A percentile compares a stretch with the other conserved stretches of the same genome.
phyloP scores from a whole-genome alignment of 2,113 vertebrate genomes.

The Cairina moschata region DNA sequence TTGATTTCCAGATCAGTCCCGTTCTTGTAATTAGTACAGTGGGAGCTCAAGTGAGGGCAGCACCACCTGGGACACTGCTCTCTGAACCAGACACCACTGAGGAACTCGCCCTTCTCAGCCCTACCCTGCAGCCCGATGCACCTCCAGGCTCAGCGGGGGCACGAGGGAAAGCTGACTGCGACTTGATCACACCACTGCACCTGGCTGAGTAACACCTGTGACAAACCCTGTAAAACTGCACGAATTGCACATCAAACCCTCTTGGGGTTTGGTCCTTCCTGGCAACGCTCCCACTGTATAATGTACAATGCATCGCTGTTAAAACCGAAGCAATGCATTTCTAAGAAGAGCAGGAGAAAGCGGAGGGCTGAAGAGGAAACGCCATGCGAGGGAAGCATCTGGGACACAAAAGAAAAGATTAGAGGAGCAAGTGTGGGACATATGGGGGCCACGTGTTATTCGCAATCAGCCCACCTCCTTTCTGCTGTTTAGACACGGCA shows the following conservation, averaged over 20 bases:
- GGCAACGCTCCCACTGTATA: not conserved
- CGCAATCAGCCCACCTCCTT: not conserved
- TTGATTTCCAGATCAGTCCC: not conserved
- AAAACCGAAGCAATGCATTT: not conserved
- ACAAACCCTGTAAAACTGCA: not conserved
- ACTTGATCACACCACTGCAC: not conserved
- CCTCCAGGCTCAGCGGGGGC: not conserved
- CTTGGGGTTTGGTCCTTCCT: not conserved
- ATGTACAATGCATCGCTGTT: rapidly evolving
- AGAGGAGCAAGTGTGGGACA: not conserved
- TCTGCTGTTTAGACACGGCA: not conserved
- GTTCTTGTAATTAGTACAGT: not conserved
- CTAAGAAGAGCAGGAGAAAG: not conserved
- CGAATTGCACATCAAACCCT: not conserved
- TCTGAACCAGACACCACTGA: rapidly evolving
- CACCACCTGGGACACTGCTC: not conserved
- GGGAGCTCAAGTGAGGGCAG: not conserved
- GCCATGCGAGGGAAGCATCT: not conserved
- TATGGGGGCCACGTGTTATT: rapidly evolving
- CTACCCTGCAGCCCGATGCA: not conserved
- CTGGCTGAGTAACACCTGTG: not conserved
- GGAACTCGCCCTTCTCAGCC: not conserved
- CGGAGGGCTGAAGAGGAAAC: not conserved
- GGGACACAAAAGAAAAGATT: not conserved
- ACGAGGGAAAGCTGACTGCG: not conserved